Conservation (phyloP, 2,113 vertebrate species). For the Daubentonia madagascariensis region DNA sequence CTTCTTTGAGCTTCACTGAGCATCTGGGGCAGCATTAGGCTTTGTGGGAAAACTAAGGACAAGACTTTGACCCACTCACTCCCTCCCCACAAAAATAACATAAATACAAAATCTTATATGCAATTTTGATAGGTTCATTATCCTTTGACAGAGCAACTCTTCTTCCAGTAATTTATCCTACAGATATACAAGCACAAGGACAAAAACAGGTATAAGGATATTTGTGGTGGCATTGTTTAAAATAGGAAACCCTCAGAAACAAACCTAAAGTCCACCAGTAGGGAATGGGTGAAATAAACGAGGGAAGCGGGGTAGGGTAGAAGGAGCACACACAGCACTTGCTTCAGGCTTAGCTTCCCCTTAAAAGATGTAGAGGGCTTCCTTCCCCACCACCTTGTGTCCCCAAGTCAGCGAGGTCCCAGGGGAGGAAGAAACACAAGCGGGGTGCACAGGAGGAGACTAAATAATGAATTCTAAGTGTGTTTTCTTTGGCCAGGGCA, state of each 20-base stretch:
- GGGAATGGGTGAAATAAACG: not conserved
- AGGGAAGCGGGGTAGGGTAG: not conserved
- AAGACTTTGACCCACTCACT: not conserved
- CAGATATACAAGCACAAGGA: not conserved
- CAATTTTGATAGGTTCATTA: not conserved
- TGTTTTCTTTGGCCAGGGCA: conserved; percentile 62
- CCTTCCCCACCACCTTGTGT: too few species aligned
- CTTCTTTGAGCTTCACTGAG: not conserved
- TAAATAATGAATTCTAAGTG: conserved; percentile 62
- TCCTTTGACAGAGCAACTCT: not conserved
- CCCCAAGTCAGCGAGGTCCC: conserved; percentile 16
- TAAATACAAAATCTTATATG: not conserved
- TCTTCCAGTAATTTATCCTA: not conserved
- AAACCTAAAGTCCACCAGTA: not conserved
- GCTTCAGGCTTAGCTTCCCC: not conserved
- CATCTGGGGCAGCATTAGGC: not conserved
- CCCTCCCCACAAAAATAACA: conserved; percentile 3
- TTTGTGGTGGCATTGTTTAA: not conserved
- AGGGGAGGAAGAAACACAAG: conserved; percentile 48
- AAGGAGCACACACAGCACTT: not conserved
- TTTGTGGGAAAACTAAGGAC: not conserved
- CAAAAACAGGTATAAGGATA: not conserved
- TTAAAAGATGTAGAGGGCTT: not conserved
- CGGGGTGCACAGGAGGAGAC: not conserved
- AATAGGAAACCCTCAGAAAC: conserved; percentile 7